These are phyloP conservation scores for Nasonia oneida DNA, from an alignment of 2,888 invertebrate species.

Conservation along the genomic window DNA sequence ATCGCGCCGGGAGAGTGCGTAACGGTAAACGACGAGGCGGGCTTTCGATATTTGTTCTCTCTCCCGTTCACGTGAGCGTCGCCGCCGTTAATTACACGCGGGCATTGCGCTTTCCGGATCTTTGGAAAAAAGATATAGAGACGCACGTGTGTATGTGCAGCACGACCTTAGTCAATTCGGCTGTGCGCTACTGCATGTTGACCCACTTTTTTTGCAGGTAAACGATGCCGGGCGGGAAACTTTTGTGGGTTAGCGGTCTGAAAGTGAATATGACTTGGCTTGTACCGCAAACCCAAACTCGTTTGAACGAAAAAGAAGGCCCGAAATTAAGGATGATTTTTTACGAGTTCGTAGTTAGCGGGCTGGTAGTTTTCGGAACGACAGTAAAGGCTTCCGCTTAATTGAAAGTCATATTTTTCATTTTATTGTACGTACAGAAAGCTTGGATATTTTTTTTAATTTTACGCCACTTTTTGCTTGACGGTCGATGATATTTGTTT, in stretches of 20 bases:
- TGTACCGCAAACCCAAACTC: neutral
- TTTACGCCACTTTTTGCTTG: too few species aligned
- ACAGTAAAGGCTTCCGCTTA: too few species aligned
- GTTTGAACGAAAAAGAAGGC: neutral
- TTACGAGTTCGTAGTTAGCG: neutral
- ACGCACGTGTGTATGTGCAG: neutral
- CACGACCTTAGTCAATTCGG: conserved; percentile 33
- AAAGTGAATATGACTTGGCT: conserved; percentile 2
- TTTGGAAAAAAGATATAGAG: neutral
- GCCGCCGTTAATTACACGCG: neutral
- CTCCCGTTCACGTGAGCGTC: neutral
- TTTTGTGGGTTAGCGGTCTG: neutral
- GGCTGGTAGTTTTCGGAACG: too few species aligned
- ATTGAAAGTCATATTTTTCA: too few species aligned
- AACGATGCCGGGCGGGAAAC: neutral
- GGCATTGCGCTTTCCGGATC: neutral
- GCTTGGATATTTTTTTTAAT: too few species aligned
- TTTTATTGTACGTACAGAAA: too few species aligned
- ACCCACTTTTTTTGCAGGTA: conserved; percentile 5
- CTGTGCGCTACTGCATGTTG: neutral
- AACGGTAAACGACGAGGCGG: conserved; percentile 28
- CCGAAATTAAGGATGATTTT: neutral
- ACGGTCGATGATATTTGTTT: too few species aligned
- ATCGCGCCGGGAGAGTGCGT: neutral
- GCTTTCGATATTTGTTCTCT: neutral